Percentiles rank a stretch among this genome's conserved stretches.
phyloP scores from a whole-genome alignment of 2,888 invertebrate species.

The Prenolepis imparis region DNA sequence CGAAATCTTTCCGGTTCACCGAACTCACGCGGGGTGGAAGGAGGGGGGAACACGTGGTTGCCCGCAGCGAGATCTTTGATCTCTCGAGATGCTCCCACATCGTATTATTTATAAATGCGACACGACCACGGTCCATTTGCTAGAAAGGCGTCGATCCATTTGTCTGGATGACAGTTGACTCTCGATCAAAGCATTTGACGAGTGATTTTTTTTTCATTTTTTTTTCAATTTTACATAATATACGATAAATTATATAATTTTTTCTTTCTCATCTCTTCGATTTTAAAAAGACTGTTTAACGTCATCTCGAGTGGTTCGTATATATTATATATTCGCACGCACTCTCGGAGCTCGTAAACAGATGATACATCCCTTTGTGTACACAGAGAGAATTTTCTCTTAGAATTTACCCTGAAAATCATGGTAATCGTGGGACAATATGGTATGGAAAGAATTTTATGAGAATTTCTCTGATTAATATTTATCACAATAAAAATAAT shows the following conservation, averaged over 20 bases:
- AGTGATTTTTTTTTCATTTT: too few relatives aligned
- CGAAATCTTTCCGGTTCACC: constrained; percentile 57
- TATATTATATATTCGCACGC: background rate
- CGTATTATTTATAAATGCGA: constrained; percentile 36
- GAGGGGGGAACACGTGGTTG: constrained; percentile 61
- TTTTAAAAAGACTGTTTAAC: background rate
- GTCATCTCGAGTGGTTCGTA: background rate
- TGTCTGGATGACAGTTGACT: background rate
- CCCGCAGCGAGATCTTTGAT: constrained; percentile 55
- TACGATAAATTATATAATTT: too few relatives aligned
- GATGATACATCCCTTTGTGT: constrained; percentile 50
- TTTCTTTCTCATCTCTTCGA: too few relatives aligned
- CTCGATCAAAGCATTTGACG: too few relatives aligned
- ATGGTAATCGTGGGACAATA: too few relatives aligned
- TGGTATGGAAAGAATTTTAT: too few relatives aligned
- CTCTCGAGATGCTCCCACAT: constrained; percentile 43
- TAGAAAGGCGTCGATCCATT: background rate
- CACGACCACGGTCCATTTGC: background rate
- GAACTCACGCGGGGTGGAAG: constrained; percentile 48
- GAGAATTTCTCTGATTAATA: too few relatives aligned
- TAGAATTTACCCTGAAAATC: too few relatives aligned
- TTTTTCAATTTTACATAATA: too few relatives aligned
- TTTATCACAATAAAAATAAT: too few relatives aligned
- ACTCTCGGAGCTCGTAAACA: constrained; percentile 58
- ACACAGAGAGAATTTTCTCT: too few relatives aligned